Evolutionary conservation across 2,888 invertebrate genomes (phyloP).

Genomic region (Halictus ligatus): DNA sequence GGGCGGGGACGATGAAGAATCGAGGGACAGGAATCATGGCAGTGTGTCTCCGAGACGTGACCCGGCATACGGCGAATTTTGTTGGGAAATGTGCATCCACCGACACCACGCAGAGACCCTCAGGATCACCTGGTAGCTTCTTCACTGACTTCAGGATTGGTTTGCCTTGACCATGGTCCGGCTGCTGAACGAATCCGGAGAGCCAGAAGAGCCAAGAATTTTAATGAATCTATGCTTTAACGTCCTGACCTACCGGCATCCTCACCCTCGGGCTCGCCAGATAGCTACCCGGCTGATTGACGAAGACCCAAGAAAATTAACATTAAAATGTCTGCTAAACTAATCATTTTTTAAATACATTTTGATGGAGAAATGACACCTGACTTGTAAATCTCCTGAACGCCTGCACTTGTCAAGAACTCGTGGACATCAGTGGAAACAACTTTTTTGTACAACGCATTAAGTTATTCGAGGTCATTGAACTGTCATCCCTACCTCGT

Average conservation of each 20-base stretch:
- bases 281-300: too few relatives aligned
- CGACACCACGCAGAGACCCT: background rate
- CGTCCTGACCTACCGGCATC: background rate
- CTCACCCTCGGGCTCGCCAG: too few relatives aligned
- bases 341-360: too few relatives aligned
- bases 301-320: too few relatives aligned
- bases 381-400: too few relatives aligned
- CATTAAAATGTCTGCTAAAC: too few relatives aligned
- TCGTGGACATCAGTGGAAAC: too few relatives aligned
- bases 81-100: slow-evolving; percentile 22
- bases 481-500: too few relatives aligned
- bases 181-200: background rate
- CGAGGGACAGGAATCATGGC: slow-evolving; percentile 50
- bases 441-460: too few relatives aligned
- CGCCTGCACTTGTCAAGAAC: too few relatives aligned
- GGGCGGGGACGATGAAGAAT: background rate
- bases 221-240: slow-evolving; percentile 21
- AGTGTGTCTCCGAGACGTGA: slow-evolving; percentile 64
- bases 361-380: too few relatives aligned
- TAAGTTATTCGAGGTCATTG: too few relatives aligned
- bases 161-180: background rate
- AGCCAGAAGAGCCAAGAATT: background rate
- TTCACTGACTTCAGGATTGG: background rate
- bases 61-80: slow-evolving; percentile 61
- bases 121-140: background rate